Conservation (phyloP, 2,113 vertebrate species). For the Tragelaphus strepsiceros region DNA sequence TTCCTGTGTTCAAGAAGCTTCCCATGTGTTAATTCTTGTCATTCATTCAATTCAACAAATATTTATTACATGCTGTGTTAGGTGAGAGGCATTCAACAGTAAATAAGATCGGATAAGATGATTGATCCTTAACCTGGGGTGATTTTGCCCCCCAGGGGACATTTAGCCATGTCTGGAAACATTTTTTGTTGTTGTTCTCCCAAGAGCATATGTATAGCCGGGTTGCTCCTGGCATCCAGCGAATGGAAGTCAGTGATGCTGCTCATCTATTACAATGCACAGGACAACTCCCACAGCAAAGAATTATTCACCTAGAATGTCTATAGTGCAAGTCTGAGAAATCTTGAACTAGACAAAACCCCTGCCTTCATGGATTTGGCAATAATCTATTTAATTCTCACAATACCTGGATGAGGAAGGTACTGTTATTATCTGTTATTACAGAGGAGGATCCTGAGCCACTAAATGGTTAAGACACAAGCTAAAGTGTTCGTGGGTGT, state of each 20-base stretch:
- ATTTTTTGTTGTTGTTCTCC: not conserved
- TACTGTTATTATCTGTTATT: not conserved
- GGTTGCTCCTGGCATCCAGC: not conserved
- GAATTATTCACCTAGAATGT: not conserved
- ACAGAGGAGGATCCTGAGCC: not conserved
- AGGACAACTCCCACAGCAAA: not conserved
- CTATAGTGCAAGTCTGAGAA: not conserved
- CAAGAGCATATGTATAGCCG: not conserved
- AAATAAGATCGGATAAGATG: not conserved
- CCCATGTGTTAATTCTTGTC: not conserved
- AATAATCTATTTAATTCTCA: not conserved
- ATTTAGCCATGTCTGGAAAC: not conserved
- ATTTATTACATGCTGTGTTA: not conserved
- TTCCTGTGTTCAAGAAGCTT: not conserved
- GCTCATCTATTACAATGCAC: not conserved
- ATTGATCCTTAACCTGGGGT: not conserved
- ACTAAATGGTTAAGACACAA: not conserved
- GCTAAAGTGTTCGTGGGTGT: not conserved
- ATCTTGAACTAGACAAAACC: not conserved
- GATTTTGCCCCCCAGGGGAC: not conserved
- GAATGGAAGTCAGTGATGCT: not conserved
- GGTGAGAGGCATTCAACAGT: not conserved
- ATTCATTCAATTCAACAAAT: not conserved
- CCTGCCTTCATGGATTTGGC: not conserved
- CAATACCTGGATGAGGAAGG: not conserved